phyloP scores from a whole-genome alignment of 1,140 invertebrate genomes.

The Scaptomyza graminum region DNA sequence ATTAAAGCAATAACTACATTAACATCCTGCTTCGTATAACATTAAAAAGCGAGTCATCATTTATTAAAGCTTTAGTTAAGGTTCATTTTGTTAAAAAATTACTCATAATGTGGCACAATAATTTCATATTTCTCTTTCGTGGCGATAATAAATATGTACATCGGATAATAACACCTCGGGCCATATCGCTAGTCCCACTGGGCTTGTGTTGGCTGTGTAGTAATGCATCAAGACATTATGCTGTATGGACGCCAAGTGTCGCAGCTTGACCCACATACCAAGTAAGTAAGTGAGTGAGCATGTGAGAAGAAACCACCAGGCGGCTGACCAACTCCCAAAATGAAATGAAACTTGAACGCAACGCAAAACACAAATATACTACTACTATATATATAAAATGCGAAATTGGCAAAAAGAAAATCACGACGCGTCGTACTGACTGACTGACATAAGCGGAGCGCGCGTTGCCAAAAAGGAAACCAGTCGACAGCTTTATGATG shows the following conservation, averaged over 20 bases:
- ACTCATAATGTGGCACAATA: slow-evolving; percentile 36
- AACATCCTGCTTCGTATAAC: not conserved
- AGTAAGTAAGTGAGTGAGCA: slow-evolving; percentile 23
- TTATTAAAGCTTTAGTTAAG: slow-evolving; percentile 10
- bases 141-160: slow-evolving; percentile 57
- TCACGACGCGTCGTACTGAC: slow-evolving; percentile 32
- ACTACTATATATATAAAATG: slow-evolving; percentile 1
- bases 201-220: slow-evolving; percentile 35
- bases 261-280: slow-evolving; percentile 73
- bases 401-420: slow-evolving; percentile 77
- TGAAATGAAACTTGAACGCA: slow-evolving; percentile 68
- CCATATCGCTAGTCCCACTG: slow-evolving; percentile 54
- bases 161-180: slow-evolving; percentile 60
- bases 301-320: slow-evolving; percentile 29
- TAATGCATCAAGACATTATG: slow-evolving; percentile 51
- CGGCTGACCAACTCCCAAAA: slow-evolving; percentile 60
- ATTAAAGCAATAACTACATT: slow-evolving; percentile 1
- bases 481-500: slow-evolving; percentile 76
- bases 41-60: slow-evolving; percentile 7
- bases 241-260: slow-evolving; percentile 60
- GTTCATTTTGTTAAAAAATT: slow-evolving; percentile 22
- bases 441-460: slow-evolving; percentile 67
- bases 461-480: slow-evolving; percentile 76
- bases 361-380: slow-evolving; percentile 8
- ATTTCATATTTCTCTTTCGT: slow-evolving; percentile 49